Evolutionary conservation across 2,113 vertebrate species (phyloP).

Genomic region (Speoplatyrhinus poulsoni): DNA sequence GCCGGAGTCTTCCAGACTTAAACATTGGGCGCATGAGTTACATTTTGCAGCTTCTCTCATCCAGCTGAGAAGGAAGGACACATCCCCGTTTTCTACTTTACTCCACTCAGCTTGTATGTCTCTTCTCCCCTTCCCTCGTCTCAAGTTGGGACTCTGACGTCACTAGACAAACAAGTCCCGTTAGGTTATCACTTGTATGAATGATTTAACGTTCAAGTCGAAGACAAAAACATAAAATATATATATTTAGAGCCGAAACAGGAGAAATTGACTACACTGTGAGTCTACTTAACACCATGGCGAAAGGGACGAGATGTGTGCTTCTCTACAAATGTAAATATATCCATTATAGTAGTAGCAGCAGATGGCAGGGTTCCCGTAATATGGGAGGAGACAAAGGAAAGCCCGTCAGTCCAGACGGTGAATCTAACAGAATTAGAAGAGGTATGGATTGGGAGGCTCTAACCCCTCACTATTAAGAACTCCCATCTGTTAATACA

Average conservation of each 20-base stretch:
- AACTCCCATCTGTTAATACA: slow-evolving; percentile 41
- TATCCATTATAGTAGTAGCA: slow-evolving; percentile 41
- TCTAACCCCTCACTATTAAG: slow-evolving; percentile 27
- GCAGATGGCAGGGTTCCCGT: slow-evolving; percentile 69
- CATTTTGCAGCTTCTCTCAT: neutral
- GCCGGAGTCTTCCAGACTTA: neutral
- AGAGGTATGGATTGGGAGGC: slow-evolving; percentile 18
- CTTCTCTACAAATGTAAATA: slow-evolving; percentile 44
- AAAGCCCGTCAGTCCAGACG: slow-evolving; percentile 49
- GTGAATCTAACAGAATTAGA: slow-evolving; percentile 46
- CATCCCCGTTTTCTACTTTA: neutral
- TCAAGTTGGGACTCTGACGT: slow-evolving; percentile 63
- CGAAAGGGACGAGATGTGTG: slow-evolving; percentile 44
- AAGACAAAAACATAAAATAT: neutral
- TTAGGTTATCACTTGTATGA: slow-evolving; percentile 1
- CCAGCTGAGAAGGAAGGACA: slow-evolving; percentile 4
- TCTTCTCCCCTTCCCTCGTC: slow-evolving; percentile 5
- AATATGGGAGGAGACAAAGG: slow-evolving; percentile 55
- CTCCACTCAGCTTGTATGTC: slow-evolving; percentile 35
- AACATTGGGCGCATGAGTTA: neutral
- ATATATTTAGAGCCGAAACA: neutral
- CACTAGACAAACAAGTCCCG: slow-evolving; percentile 44
- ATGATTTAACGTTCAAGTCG: neutral
- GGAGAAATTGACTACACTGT: neutral
- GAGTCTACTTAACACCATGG: neutral